These are phyloP conservation scores for Myotis daubentonii DNA, from an alignment of 2,797 vertebrate genomes.

Conservation along the genomic window DNA sequence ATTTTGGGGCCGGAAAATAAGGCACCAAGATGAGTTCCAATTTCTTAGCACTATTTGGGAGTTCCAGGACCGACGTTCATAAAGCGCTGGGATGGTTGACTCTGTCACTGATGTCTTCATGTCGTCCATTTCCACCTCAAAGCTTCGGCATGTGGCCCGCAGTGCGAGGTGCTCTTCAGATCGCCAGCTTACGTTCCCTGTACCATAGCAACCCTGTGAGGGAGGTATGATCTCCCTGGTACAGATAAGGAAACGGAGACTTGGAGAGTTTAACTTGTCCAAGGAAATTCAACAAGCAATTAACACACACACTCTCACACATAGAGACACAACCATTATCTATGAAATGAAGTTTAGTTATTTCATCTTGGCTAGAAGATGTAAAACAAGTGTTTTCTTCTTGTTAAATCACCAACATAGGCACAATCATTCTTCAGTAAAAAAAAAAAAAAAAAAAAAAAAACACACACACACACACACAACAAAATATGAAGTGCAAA, in stretches of 20 bases:
- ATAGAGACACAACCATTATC: too few species aligned
- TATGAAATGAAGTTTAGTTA: neutral
- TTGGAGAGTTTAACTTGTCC: neutral
- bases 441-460: neutral
- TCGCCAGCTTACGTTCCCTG: neutral
- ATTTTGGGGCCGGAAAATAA: neutral
- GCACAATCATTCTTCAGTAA: neutral
- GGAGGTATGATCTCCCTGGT: neutral
- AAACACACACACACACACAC: too few species aligned
- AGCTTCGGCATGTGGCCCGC: neutral
- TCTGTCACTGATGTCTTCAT: neutral
- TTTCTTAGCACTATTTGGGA: neutral
- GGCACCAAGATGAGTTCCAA: neutral
- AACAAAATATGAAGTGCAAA: neutral
- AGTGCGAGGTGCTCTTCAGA: accelerated
- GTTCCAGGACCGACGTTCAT: neutral
- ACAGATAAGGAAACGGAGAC: neutral
- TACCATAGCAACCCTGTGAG: neutral
- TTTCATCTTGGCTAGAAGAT: slow-evolving; percentile 23
- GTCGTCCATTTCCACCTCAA: accelerated
- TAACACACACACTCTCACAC: neutral
- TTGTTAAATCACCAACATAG: neutral
- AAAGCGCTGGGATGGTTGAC: neutral
- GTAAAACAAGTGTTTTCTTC: neutral
- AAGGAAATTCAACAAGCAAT: neutral